Base-by-base conservation (phyloP, 2,113 vertebrate species). In the Pedetes capensis region DNA sequence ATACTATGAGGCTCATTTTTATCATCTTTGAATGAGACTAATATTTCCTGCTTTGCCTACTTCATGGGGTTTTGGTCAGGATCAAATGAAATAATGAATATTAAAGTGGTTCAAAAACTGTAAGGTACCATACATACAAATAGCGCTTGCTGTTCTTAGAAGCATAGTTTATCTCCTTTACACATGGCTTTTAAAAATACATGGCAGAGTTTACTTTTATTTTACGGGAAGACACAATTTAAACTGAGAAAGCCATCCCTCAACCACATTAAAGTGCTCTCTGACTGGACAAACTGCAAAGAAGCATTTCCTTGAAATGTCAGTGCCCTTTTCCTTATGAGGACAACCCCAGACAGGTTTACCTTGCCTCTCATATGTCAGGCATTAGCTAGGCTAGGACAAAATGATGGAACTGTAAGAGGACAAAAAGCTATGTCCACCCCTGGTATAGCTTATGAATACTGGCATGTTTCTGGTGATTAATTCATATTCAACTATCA, bases 141-240 rank as follows among this genome's bases (percentile, higher is more conserved):
- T 55, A 55, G 42, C 88, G 18, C 37, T 59, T 92, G 69, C 23
- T 87, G 13, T 81, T 94, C 87, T 86, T 91, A 72, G 72, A 79
- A 89, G 29, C 39, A 85, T 49, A 63, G n/a, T 76, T 92, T 90
- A 18, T 76, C 16, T 92, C 71, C 53, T 80, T 92, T 59, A 78
- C 74, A 81, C 8, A 64, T 44, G 63, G 29, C 39, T 95, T 96
- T 91, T 61, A 85, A 96, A 91, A 96, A 94, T 81, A 84, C 47
- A 87, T 59, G 68, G 64, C 6, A 90, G 34, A 89, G 17, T 95
- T 96, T 87, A 87, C 29, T 84, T 89, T 90, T 76, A 87, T 93
- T 96, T 95, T 87, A 95, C 89, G 55, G 61, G 37, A 7, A 75
- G 27, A 71, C 12, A 91, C 53, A 79, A 84, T 86, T 94, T 82